Percentiles rank a stretch among this genome's conserved stretches.
Evolutionary conservation across 2,888 invertebrate genomes (phyloP).

Genomic region (Apamea anceps): DNA sequence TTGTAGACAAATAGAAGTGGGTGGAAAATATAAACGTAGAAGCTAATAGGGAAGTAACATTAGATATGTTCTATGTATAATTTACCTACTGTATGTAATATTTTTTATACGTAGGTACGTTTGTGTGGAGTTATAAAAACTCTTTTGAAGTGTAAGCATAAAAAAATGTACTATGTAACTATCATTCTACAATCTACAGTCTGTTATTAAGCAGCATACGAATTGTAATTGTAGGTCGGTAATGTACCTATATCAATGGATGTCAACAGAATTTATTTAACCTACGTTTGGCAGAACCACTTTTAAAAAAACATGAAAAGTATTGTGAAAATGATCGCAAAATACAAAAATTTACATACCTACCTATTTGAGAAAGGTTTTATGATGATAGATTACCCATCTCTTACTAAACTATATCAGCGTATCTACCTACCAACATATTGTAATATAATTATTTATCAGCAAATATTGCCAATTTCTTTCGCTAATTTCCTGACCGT

Average conservation of each 20-base stretch:
- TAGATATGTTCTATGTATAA: not conserved
- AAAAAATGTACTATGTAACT: not conserved
- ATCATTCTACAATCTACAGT: not conserved
- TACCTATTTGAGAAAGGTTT: not conserved
- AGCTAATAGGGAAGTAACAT: slow-evolving; percentile 8
- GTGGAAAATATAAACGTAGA: not conserved
- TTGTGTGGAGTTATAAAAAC: slow-evolving; percentile 3
- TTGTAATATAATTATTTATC: not conserved
- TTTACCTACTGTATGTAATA: not conserved
- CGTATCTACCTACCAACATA: not conserved
- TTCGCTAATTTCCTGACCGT: slow-evolving; percentile 35
- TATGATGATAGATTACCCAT: not conserved
- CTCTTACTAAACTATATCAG: not conserved
- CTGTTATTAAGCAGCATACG: not conserved
- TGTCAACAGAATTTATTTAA: not conserved
- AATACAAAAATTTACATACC: not conserved
- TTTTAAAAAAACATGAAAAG: not conserved
- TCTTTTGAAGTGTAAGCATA: not conserved
- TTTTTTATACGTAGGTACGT: not conserved
- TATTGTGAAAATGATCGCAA: not conserved
- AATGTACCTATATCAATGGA: too few species aligned
- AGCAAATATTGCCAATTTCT: slow-evolving; percentile 2
- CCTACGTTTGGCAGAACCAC: not conserved
- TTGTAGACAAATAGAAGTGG: not conserved
- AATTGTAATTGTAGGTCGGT: not conserved